Conservation (phyloP, 2,888 invertebrate genomes). For the Xanthostigma xanthostigma region DNA sequence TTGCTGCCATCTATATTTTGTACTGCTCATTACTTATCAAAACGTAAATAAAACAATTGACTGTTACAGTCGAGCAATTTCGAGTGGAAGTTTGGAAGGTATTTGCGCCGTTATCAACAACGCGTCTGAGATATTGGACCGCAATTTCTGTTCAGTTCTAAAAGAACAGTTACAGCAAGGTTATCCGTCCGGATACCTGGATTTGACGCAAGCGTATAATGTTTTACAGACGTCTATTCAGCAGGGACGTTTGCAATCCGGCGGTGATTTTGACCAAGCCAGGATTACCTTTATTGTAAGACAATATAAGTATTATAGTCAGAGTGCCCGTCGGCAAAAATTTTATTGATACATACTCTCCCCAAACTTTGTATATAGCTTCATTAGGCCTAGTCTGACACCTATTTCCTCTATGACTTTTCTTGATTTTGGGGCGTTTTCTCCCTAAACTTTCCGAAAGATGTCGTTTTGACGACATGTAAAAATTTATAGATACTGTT, state of each 20-base stretch:
- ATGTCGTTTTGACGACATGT: too few species aligned
- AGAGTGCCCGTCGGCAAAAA: too few species aligned
- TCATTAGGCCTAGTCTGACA: too few species aligned
- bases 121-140: slow-evolving; percentile 74
- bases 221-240: slow-evolving; percentile 66
- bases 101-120: slow-evolving; percentile 94
- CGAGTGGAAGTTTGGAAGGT: slow-evolving; percentile 85
- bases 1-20: slow-evolving; percentile 2
- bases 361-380: too few species aligned
- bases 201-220: slow-evolving; percentile 68
- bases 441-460: too few species aligned
- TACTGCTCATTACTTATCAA: slow-evolving; percentile 11
- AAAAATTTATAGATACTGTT: too few species aligned
- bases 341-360: too few species aligned
- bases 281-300: slow-evolving; percentile 61
- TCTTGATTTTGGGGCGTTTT: too few species aligned
- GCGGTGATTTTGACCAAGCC: slow-evolving; percentile 67
- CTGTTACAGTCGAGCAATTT: slow-evolving; percentile 59
- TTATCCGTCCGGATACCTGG: slow-evolving; percentile 63
- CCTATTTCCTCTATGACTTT: too few species aligned
- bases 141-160: slow-evolving; percentile 61
- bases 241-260: slow-evolving; percentile 63
- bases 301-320: slow-evolving; percentile 12
- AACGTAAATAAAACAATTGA: too few species aligned
- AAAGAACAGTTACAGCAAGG: slow-evolving; percentile 60